phyloP scores from a whole-genome alignment of 2,113 vertebrate species.

The Hoplias malabaricus region DNA sequence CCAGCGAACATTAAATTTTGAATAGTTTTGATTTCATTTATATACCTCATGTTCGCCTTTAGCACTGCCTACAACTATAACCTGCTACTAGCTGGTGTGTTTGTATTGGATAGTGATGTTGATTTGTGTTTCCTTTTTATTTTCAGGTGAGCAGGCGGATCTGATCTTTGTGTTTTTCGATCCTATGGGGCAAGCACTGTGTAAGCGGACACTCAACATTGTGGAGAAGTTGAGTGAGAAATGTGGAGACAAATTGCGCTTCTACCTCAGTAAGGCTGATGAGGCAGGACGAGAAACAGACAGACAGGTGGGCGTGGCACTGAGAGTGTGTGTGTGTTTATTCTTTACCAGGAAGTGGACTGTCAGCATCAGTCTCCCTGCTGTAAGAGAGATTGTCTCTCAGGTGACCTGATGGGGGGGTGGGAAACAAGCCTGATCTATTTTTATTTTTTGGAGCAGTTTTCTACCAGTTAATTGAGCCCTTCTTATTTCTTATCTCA shows the following conservation, averaged over 20 bases:
- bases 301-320: constrained; percentile 65
- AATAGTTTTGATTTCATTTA: too few relatives aligned
- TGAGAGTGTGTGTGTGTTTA: not conserved
- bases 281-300: constrained; percentile 75
- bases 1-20: too few relatives aligned
- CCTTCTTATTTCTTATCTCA: constrained; percentile 36
- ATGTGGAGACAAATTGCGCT: constrained; percentile 73
- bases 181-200: constrained; percentile 81
- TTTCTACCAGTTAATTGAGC: not conserved
- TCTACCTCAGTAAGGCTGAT: constrained; percentile 80
- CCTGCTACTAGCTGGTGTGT: not conserved
- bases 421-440: not conserved
- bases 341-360: not conserved
- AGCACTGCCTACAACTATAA: not conserved
- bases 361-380: not conserved
- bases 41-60: too few relatives aligned
- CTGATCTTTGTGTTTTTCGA: constrained; percentile 81
- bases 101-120: not conserved
- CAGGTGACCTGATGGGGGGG: not conserved
- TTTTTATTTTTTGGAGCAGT: not conserved
- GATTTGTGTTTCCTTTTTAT: constrained; percentile 16
- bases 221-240: constrained; percentile 78
- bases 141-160: constrained; percentile 76
- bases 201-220: constrained; percentile 80
- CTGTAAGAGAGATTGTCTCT: not conserved